Evolutionary conservation across 2,888 invertebrate species (phyloP).

Genomic region (Yponomeuta malinellus): DNA sequence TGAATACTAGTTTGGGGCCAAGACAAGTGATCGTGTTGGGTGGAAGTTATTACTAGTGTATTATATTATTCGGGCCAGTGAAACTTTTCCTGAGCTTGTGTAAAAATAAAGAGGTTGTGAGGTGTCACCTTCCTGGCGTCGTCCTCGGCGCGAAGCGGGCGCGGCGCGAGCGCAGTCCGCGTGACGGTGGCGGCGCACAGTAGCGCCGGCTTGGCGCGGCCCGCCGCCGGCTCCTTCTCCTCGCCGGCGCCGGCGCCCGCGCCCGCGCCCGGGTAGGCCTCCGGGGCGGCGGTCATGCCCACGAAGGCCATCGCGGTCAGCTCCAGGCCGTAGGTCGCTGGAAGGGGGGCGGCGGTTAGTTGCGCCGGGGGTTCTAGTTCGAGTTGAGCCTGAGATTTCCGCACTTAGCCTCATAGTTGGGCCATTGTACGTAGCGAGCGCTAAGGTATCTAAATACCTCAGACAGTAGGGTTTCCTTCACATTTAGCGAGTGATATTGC

Average conservation of each 20-base stretch:
- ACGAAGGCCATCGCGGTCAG: constrained; percentile 67
- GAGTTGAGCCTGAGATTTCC: too few relatives aligned
- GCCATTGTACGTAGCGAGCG: too few relatives aligned
- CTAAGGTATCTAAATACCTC: too few relatives aligned
- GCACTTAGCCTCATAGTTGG: too few relatives aligned
- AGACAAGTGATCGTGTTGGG: too few relatives aligned
- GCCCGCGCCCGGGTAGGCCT: constrained; percentile 49
- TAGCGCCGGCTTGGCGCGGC: constrained; percentile 57
- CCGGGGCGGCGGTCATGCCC: constrained; percentile 57
- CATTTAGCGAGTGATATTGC: too few relatives aligned
- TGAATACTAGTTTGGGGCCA: too few relatives aligned
- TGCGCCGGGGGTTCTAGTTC: too few relatives aligned
- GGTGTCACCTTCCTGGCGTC: background rate
- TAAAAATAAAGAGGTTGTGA: background rate
- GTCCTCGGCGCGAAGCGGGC: constrained; percentile 33
- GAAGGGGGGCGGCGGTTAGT: constrained; percentile 19
- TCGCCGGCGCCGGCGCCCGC: constrained; percentile 45
- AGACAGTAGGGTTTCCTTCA: too few relatives aligned
- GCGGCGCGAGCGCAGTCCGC: constrained; percentile 42
- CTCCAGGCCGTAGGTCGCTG: constrained; percentile 61
- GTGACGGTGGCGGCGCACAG: constrained; percentile 61
- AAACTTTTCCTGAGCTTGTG: too few relatives aligned
- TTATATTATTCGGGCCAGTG: too few relatives aligned
- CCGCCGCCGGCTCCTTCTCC: constrained; percentile 50
- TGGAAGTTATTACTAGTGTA: too few relatives aligned